These are phyloP conservation scores for Ormyrus rosae DNA, from an alignment of 2,888 invertebrate species.

Conservation along the genomic window DNA sequence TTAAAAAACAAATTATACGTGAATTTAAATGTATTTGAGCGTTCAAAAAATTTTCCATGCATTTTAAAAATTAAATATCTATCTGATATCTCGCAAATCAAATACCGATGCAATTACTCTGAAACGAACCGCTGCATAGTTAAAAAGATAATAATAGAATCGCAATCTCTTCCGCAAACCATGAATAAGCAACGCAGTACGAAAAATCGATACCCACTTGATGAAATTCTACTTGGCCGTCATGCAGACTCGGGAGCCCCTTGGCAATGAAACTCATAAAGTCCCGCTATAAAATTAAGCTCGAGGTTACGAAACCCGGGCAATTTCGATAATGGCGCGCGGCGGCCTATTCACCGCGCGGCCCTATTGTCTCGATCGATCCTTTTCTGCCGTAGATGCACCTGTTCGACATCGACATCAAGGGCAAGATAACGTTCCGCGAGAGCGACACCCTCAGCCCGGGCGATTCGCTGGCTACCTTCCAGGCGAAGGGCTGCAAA, in stretches of 20 bases:
- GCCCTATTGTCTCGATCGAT: neutral
- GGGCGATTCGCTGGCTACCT: slow-evolving; percentile 85
- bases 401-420: slow-evolving; percentile 96
- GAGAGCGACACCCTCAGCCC: slow-evolving; percentile 91
- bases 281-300: neutral
- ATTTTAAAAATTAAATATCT: too few relatives aligned
- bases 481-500: slow-evolving; percentile 84
- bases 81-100: too few relatives aligned
- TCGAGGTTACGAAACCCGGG: neutral
- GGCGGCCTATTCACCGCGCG: neutral
- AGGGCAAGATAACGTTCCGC: slow-evolving; percentile 93
- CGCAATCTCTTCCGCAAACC: neutral
- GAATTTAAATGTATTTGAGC: too few relatives aligned
- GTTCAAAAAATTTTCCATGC: too few relatives aligned
- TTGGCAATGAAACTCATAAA: slow-evolving; percentile 8
- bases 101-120: neutral
- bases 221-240: neutral
- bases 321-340: slow-evolving; percentile 14
- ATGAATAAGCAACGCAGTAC: neutral
- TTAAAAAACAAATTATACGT: too few relatives aligned
- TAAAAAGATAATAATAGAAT: neutral
- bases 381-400: slow-evolving; percentile 83
- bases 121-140: neutral
- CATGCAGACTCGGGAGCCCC: neutral
- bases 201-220: neutral